phyloP scores from a whole-genome alignment of 2,888 invertebrate genomes.

The Nesidiocoris tenuis region DNA sequence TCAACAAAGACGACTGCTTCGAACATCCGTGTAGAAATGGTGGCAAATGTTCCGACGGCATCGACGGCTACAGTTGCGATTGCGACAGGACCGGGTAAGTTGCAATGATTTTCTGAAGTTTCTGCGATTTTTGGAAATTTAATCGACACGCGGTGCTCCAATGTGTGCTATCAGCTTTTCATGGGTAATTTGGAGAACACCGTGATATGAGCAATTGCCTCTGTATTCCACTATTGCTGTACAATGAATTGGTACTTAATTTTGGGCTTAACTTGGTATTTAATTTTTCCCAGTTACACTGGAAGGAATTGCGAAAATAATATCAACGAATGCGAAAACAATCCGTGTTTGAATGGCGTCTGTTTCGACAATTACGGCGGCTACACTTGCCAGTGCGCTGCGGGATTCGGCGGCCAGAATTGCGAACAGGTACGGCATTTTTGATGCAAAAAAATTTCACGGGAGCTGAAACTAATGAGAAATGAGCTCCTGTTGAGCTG shows the following conservation, averaged over 20 bases:
- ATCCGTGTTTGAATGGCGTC: conserved; percentile 69
- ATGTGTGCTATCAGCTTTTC: too few species aligned
- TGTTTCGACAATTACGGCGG: conserved; percentile 82
- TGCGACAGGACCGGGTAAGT: conserved; percentile 68
- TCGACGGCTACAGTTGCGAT: conserved; percentile 80
- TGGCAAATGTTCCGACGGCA: conserved; percentile 89
- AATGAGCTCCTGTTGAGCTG: too few species aligned
- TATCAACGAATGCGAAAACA: conserved; percentile 73
- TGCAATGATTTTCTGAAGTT: neutral
- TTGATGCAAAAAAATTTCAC: too few species aligned
- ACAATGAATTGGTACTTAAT: too few species aligned
- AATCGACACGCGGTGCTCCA: neutral
- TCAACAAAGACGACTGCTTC: conserved; percentile 62
- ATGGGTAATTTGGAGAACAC: neutral
- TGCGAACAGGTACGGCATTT: conserved; percentile 65
- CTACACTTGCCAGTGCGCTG: conserved; percentile 73
- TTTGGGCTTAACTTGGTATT: neutral
- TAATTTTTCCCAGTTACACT: conserved; percentile 46
- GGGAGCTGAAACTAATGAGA: too few species aligned
- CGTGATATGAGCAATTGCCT: neutral
- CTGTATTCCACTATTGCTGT: too few species aligned
- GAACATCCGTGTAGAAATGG: conserved; percentile 71
- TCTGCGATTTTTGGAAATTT: neutral
- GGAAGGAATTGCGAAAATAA: conserved; percentile 68
- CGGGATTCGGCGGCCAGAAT: conserved; percentile 76